Base-by-base conservation (phyloP, 2,797 vertebrate species). In the Lycodopsis pacificus region DNA sequence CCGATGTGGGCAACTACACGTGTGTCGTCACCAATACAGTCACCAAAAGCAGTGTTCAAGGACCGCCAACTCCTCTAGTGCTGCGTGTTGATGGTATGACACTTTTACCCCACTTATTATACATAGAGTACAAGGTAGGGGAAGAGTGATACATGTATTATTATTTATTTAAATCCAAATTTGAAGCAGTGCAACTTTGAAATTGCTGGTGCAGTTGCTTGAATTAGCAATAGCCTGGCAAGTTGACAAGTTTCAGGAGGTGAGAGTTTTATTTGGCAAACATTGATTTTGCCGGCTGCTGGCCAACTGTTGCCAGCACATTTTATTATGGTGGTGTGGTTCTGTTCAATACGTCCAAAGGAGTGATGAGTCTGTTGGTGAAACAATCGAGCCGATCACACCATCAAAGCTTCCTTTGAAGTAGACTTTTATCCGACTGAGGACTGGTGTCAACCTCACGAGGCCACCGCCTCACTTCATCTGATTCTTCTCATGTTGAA, bases 1-100 rank as follows among this genome's bases (percentile, higher is more conserved):
- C 97, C 0, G 98, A 99, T 7, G 97, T 93, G 65, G 98, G 98
- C 20, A 98, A 98, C 90, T 99, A 99, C 89, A 99, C 97, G 0
- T 99, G 98, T 0, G 97, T 98, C 15, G 97, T 99, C 74, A 98
- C 97, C 2, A 98, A 97, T 91, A 96, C 91, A 0, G 95, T 98
- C 83, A 99, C 97, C 65, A 97, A 95, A 87, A 95, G 89, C 89
- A 95, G 90, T 9, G 97, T 97, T 46, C 94, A 97, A 80, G 97
- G 98, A 3, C 97, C 98, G 0, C 97, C 96, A 1, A 98, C 98
- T 0, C 97, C 97, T 0, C 94, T 99, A 1, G 94, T 97, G 27
- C 91, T 99, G 63, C 95, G 97, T 62, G 94, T 95, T 0, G 98
- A 99, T 1, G 98, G 98, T 99, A 95, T 14, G 20, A 65, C 17